Percentiles rank a stretch among this genome's conserved stretches.
These are phyloP conservation scores for Prionace glauca DNA, from an alignment of 2,797 vertebrate genomes.

Conservation along the genomic window DNA sequence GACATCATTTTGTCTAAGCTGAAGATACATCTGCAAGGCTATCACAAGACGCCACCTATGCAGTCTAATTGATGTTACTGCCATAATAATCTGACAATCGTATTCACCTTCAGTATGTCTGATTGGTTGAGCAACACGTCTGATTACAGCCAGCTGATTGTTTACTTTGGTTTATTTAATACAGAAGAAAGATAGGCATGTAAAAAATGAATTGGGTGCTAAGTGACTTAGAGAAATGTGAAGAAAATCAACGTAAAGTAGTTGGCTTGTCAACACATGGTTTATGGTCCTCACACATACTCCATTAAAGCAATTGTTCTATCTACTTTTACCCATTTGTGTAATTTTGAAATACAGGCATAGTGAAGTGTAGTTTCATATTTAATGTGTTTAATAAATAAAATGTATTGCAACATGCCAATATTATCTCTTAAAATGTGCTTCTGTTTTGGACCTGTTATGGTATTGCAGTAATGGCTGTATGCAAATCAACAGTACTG, in stretches of 20 bases:
- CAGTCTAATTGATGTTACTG: neutral
- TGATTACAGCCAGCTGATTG: neutral
- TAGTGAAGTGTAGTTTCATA: neutral
- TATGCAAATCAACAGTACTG: conserved; percentile 23
- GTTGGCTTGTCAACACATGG: neutral
- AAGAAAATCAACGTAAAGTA: neutral
- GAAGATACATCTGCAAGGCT: neutral
- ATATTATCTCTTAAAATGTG: neutral
- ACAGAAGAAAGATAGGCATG: neutral
- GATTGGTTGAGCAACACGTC: neutral
- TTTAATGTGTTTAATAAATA: conserved; percentile 22
- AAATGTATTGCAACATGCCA: neutral
- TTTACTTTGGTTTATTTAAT: neutral
- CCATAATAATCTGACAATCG: neutral
- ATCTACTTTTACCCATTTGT: neutral
- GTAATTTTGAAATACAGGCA: neutral
- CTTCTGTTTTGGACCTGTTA: neutral
- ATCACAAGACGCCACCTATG: neutral
- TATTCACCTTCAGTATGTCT: neutral
- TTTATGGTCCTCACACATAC: neutral
- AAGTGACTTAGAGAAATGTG: neutral
- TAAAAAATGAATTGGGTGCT: neutral
- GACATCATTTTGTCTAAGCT: neutral
- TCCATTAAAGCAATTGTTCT: neutral
- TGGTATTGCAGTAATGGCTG: neutral